Conservation (phyloP, 2,888 invertebrate species). For the Lutraria lutraria region DNA sequence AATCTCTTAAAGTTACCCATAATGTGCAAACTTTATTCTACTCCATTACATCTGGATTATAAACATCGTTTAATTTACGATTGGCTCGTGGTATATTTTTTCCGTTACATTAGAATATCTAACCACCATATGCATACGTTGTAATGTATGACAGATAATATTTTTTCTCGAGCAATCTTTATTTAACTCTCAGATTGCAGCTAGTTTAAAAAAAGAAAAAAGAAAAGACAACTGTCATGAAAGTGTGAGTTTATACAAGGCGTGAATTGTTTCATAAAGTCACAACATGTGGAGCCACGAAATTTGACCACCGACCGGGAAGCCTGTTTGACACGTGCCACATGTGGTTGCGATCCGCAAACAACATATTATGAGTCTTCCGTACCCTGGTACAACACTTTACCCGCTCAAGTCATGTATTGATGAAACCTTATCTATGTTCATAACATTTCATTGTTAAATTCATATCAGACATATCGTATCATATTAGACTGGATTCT, state of each 20-base stretch:
- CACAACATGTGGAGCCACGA: not conserved
- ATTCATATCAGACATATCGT: constrained; percentile 29
- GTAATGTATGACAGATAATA: too few relatives aligned
- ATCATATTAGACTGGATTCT: constrained; percentile 33
- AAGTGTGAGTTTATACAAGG: not conserved
- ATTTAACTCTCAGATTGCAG: too few relatives aligned
- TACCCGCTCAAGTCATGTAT: not conserved
- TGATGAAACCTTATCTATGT: constrained; percentile 34
- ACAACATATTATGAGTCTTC: not conserved
- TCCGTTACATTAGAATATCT: too few relatives aligned
- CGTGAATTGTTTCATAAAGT: not conserved
- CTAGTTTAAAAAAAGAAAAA: not conserved
- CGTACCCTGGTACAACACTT: constrained; percentile 29
- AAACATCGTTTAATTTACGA: too few relatives aligned
- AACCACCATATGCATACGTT: too few relatives aligned
- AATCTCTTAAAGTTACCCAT: too few relatives aligned
- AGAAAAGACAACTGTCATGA: not conserved
- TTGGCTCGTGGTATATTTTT: too few relatives aligned
- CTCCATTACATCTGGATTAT: too few relatives aligned
- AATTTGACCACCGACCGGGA: constrained; percentile 3
- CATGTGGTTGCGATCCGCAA: constrained; percentile 8
- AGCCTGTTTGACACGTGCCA: constrained; percentile 7
- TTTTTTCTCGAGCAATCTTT: too few relatives aligned
- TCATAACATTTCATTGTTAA: constrained; percentile 20
- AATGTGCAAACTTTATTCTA: too few relatives aligned